Conservation (phyloP, 2,113 vertebrate species). For the Pedionomus torquatus region DNA sequence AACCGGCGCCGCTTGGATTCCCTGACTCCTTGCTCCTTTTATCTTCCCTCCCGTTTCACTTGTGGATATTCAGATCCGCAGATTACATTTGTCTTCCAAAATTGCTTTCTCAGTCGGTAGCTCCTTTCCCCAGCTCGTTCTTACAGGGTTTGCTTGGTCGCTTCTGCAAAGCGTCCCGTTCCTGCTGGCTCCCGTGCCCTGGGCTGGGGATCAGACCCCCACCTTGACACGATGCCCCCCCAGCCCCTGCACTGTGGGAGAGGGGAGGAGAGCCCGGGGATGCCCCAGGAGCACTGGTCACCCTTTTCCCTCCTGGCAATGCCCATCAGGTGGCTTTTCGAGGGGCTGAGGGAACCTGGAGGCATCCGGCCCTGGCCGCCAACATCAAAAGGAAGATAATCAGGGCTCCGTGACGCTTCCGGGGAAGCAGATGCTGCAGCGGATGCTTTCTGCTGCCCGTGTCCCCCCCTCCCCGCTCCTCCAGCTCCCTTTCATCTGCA, state of each 20-base stretch:
- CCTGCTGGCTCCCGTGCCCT: rapidly evolving
- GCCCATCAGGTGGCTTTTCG: rapidly evolving
- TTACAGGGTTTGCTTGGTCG: rapidly evolving
- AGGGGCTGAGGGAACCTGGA: background rate
- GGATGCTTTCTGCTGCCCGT: rapidly evolving
- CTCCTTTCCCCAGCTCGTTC: background rate
- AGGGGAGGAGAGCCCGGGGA: background rate
- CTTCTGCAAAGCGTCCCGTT: background rate
- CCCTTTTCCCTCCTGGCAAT: background rate
- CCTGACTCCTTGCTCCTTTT: constrained; percentile 55
- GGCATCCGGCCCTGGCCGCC: background rate
- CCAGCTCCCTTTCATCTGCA: background rate
- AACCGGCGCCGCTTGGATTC: background rate
- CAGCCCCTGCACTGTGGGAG: background rate
- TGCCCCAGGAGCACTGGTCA: rapidly evolving
- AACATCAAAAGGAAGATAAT: background rate
- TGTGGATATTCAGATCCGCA: constrained; percentile 32
- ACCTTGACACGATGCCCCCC: rapidly evolving
- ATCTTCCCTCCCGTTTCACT: constrained; percentile 39
- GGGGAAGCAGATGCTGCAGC: background rate
- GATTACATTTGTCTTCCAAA: constrained; percentile 57
- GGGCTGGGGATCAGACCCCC: rapidly evolving
- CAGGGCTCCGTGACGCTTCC: background rate
- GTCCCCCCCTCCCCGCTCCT: background rate
- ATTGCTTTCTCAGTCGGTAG: background rate